Evolutionary conservation across 2,113 vertebrate genomes (phyloP), one percentile per base, ranked within the genome.

Genomic region (Leptobrachium ailaonicum): DNA sequence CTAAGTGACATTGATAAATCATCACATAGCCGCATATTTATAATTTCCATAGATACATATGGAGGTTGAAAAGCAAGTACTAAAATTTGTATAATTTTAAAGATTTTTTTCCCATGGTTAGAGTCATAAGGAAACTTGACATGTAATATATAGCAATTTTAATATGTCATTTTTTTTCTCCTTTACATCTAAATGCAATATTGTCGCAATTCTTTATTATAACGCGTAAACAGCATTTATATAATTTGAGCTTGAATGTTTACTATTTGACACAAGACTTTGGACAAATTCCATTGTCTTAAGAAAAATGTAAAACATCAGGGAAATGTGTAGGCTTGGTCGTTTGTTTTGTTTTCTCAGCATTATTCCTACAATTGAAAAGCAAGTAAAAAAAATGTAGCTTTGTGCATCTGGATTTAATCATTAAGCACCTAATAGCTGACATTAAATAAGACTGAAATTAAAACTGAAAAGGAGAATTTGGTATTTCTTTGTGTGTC

Each of bases 361-460:
- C 79, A 81, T 41, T 69, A 81, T 81, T 81, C 67, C 47, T 74
- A 75, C 60, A 75, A 68, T 74, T 80, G 71, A 81, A 74, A 81
- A 74, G n/a, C 45, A 81, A 80, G 71, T 74, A 45, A 58, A 76
- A 76, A 75, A 75, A 73, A 73, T 73, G 53, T 66, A 67, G 78
- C 78, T 74, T 73, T 41, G 71, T 40, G 50, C 8, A 42, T 47
- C 54, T 67, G 62, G 71, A 80, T 73, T 80, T 80, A 80, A 73
- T 80, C 78, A 80, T 80, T 80, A 80, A 73, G 78, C 78, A 73
- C 78, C 41, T 73, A 80, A 80, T 80, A 80, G 78, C 78, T 67
- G 78, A 73, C 42, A 40, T 73, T 74, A 80, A 80, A 80, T 80
- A 80, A 73, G 41, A 58, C 63, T 81, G 64, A 69, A 81, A 72